Percentiles rank a stretch among this genome's conserved stretches.
phyloP scores from a whole-genome alignment of 2,888 invertebrate genomes.

The Pseudococcus viburni region DNA sequence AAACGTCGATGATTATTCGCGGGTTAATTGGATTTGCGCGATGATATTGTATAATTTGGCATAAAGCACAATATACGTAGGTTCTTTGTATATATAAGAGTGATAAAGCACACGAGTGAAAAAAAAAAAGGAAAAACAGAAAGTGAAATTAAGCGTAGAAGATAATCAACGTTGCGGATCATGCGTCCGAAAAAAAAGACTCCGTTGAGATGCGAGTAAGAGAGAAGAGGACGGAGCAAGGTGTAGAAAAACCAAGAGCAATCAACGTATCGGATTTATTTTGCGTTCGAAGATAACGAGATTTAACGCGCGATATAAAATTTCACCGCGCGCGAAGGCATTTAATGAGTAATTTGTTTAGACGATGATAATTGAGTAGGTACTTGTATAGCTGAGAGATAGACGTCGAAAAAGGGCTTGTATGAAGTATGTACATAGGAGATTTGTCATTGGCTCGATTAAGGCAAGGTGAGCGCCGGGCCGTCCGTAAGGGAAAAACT shows the following conservation, averaged over 20 bases:
- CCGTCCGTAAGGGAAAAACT: background rate
- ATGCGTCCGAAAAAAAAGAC: background rate
- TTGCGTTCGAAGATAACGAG: background rate
- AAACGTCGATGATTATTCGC: slow-evolving; percentile 29
- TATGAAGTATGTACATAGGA: background rate
- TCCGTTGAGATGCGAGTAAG: background rate
- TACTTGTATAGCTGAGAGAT: background rate
- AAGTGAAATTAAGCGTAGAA: slow-evolving; percentile 25
- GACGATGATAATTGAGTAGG: slow-evolving; percentile 30
- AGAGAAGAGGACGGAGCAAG: background rate
- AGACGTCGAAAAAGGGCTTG: background rate
- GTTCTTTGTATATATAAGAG: too few species aligned
- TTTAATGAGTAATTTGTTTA: slow-evolving; percentile 51
- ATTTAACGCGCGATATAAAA: slow-evolving; percentile 36
- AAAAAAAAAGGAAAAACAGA: background rate
- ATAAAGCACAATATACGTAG: background rate
- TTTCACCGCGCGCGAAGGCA: slow-evolving; percentile 20
- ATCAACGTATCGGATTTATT: slow-evolving; percentile 28
- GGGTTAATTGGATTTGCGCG: slow-evolving; percentile 6
- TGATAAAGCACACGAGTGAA: background rate
- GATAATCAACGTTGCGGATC: slow-evolving; percentile 31
- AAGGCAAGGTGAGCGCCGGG: background rate
- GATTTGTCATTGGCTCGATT: slow-evolving; percentile 30
- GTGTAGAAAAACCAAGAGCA: background rate
- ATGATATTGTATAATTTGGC: slow-evolving; percentile 22